phyloP scores from a whole-genome alignment of 2,113 vertebrate species.

The Coreoperca whiteheadi region DNA sequence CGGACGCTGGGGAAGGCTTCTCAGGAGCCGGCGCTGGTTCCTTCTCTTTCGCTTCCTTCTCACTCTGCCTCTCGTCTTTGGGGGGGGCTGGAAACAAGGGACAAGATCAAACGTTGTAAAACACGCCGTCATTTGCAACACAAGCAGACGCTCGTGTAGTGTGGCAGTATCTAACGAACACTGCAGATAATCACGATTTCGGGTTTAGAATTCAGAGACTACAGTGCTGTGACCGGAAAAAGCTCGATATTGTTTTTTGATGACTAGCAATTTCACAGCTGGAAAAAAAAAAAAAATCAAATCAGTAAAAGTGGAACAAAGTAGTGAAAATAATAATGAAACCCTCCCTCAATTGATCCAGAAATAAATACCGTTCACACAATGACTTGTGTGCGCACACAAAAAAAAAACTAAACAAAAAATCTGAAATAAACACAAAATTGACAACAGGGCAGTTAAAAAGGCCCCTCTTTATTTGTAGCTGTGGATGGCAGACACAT shows the following conservation, averaged over 20 bases:
- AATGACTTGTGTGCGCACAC: too few relatives aligned
- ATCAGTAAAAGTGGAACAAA: background rate
- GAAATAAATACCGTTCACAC: background rate
- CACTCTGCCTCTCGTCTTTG: constrained; percentile 77
- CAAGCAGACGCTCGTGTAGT: background rate
- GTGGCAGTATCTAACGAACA: background rate
- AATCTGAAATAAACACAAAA: constrained; percentile 38
- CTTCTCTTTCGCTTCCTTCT: constrained; percentile 76
- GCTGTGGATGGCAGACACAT: constrained; percentile 24
- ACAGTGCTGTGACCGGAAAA: background rate
- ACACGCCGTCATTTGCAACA: background rate
- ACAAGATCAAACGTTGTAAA: constrained; percentile 51
- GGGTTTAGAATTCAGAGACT: background rate
- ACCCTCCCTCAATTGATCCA: background rate
- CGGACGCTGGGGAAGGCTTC: constrained; percentile 46
- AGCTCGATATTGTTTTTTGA: background rate
- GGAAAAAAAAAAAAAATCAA: background rate
- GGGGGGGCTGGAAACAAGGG: constrained; percentile 69
- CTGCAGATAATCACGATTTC: background rate
- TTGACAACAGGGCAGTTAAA: constrained; percentile 17
- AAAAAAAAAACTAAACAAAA: too few relatives aligned
- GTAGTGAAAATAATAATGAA: background rate
- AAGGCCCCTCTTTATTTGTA: constrained; percentile 56
- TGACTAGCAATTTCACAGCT: background rate
- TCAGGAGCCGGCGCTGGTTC: constrained; percentile 59